Conservation (phyloP, 2,888 invertebrate species). For the Patella depressa region DNA sequence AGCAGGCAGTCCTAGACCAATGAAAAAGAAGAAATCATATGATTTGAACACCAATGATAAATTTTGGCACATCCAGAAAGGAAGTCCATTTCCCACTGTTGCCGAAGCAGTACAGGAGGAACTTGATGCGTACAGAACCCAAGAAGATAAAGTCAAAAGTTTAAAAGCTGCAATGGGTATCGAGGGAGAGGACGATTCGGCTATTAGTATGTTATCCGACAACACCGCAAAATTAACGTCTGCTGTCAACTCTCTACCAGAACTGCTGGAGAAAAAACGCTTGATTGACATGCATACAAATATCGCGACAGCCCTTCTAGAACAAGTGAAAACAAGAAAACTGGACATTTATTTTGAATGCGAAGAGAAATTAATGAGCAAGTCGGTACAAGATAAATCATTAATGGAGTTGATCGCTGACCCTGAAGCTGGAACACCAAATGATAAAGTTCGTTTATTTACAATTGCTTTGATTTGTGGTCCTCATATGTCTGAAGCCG, state of each 20-base stretch:
- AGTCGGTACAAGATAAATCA: constrained; percentile 79
- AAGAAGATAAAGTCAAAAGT: constrained; percentile 96
- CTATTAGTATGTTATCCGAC: constrained; percentile 80
- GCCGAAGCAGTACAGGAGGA: constrained; percentile 99
- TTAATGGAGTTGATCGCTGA: constrained; percentile 90
- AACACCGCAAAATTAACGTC: constrained; percentile 83
- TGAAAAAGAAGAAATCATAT: constrained; percentile 84
- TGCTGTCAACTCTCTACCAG: constrained; percentile 93
- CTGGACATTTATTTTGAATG: constrained; percentile 97
- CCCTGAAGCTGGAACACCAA: constrained; percentile 86
- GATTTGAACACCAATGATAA: constrained; percentile 91
- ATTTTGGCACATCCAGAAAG: constrained; percentile 94
- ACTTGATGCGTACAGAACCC: constrained; percentile 91
- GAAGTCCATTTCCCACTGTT: constrained; percentile 80
- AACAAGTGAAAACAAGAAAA: constrained; percentile 81
- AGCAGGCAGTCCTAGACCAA: constrained; percentile 61
- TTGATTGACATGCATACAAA: constrained; percentile 99
- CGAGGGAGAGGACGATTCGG: constrained; percentile 87
- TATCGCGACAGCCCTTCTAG: constrained; percentile 84
- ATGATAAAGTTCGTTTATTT: constrained; percentile 93
- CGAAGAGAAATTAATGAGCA: constrained; percentile 96
- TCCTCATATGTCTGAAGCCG: constrained; percentile 83
- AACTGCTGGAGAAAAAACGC: constrained; percentile 95
- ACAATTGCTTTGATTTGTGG: constrained; percentile 90
- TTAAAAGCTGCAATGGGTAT: constrained; percentile 95